Conservation (phyloP, 2,113 vertebrate genomes). For the Camelus dromedarius region DNA sequence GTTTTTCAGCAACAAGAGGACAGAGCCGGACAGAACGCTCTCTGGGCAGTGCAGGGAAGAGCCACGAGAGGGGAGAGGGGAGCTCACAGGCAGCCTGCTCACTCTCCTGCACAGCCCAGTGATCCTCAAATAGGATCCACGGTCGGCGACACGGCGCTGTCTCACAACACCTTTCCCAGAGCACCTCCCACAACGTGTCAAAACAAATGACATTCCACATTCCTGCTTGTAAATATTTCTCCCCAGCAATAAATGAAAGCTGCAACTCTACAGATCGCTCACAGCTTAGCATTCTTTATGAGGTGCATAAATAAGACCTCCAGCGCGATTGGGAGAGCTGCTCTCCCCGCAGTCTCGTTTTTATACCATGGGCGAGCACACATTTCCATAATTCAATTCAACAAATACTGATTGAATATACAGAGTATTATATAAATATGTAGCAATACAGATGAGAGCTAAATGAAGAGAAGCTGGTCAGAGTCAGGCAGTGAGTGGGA, state of each 20-base stretch:
- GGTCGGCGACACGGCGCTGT: neutral
- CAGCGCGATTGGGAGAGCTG: neutral
- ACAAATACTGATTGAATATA: slow-evolving; percentile 58
- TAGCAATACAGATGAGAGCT: slow-evolving; percentile 6
- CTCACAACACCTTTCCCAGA: slow-evolving; percentile 50
- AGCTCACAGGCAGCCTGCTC: neutral
- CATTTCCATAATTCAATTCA: slow-evolving; percentile 68
- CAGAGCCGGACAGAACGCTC: rapidly evolving
- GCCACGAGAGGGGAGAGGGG: neutral
- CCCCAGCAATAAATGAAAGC: slow-evolving; percentile 54
- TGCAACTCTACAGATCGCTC: neutral
- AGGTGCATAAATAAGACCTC: neutral
- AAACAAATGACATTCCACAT: slow-evolving; percentile 59
- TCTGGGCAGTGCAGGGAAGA: rapidly evolving
- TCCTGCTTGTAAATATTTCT: slow-evolving; percentile 46
- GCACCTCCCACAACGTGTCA: neutral
- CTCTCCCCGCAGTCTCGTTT: neutral
- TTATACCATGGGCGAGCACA: neutral
- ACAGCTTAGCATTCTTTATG: slow-evolving; percentile 32
- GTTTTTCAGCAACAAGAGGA: neutral
- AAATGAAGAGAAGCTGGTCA: slow-evolving; percentile 22
- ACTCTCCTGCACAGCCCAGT: neutral
- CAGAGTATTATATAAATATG: slow-evolving; percentile 57
- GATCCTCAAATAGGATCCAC: neutral
- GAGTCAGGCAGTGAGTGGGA: neutral